Base-by-base conservation (phyloP, 2,113 vertebrate genomes). In the Rhinolophus ferrumequinum region DNA sequence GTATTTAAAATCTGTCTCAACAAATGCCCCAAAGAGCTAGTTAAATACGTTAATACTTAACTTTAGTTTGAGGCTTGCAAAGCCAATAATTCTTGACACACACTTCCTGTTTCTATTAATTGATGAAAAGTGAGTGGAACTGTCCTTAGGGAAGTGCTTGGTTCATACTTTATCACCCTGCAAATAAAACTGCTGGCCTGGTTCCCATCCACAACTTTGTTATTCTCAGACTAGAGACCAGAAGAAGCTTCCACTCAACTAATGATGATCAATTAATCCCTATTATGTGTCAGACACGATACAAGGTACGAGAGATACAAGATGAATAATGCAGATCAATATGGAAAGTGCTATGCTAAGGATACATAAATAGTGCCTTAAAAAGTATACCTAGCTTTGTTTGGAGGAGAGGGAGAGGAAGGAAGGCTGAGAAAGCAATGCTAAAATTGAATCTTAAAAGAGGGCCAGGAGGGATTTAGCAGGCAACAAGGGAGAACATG, bases 141-240 rank as follows among this genome's bases (percentile, higher is more conserved):
- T 88, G 67, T 95, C 90, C 88, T 96, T 91, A 89, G 96, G 87
- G 96, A 94, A 96, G 77, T 94, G 56, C 56, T 94, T 90, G 90
- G 56, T 90, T 96, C 16, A 64, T 70, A 24, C 64, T 97, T 97
- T 91, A 90, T 62, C 54, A 90, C 76, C 35, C 77, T 95, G 88
- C 90, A 97, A 70, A 92, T 95, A 96, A 97, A 88, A 88, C 73
- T 91, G 15, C 94, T 96, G 93, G 93, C 81, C 28, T 79, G 11
- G 13, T 79, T 96, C 93, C 84, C 88, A 86, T 88, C 76, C 16
- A 69, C 62, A 79, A 47, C 66, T 84, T 96, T 82, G 73, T 94
- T 96, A 82, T 96, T 97, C 67, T 94, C 24, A 26, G 35, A 76
- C 82, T 6, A 70, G 82, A 88, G 52, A 96, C 56, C 41, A 66